Percentiles rank a stretch among this genome's conserved stretches.
Evolutionary conservation across 1,140 invertebrate genomes (phyloP).

Genomic region (Calliphora vicina): DNA sequence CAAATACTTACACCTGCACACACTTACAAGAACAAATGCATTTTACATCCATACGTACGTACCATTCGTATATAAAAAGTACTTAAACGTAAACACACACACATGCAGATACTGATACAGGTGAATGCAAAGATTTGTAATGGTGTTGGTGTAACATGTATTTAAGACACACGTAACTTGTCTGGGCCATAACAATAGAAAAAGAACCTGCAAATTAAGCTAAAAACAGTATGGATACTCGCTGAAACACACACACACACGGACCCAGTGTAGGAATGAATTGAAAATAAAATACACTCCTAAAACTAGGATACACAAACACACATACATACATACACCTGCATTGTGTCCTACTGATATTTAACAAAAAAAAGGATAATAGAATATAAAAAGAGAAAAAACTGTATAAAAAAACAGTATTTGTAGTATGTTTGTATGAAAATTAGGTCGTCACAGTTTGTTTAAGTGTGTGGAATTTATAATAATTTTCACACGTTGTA

Average conservation of each 20-base stretch:
- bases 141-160: not conserved
- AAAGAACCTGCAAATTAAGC: not conserved
- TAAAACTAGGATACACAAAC: not conserved
- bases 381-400: not conserved
- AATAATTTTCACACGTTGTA: slow-evolving; percentile 31
- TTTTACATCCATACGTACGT: not conserved
- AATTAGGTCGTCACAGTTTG: not conserved
- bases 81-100: not conserved
- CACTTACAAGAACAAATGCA: not conserved
- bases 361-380: not conserved
- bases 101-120: not conserved
- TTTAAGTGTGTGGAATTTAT: not conserved
- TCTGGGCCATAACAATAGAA: slow-evolving; percentile 20
- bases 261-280: no score
- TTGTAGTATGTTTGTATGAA: not conserved
- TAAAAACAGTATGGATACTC: not conserved
- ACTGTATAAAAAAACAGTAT: not conserved
- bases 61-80: not conserved
- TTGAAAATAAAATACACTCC: not conserved
- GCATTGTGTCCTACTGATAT: not conserved
- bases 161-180: not conserved
- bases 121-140: no score
- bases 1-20: no score
- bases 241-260: not conserved
- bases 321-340: not conserved